Conservation (phyloP, 2,113 vertebrate genomes). For the Ginglymostoma cirratum region DNA sequence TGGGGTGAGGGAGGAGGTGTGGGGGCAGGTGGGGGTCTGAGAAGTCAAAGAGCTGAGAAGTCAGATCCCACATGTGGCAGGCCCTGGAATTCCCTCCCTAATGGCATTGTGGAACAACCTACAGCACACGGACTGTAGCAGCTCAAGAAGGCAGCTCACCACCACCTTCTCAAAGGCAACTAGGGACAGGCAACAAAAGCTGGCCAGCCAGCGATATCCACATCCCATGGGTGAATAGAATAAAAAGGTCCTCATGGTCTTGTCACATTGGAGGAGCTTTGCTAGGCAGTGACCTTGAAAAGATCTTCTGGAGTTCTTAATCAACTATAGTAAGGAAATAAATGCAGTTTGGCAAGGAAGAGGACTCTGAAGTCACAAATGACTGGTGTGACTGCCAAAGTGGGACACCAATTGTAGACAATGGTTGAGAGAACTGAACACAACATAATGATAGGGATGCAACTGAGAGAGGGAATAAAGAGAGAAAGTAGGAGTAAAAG, state of each 20-base stretch:
- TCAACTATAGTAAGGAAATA: neutral
- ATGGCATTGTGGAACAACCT: no score
- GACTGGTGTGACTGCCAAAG: neutral
- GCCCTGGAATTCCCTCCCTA: no score
- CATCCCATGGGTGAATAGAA: neutral
- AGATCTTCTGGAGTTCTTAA: neutral
- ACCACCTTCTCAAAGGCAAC: no score
- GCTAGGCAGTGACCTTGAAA: neutral
- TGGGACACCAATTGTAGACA: neutral
- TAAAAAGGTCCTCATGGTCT: neutral
- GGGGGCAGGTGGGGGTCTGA: no score
- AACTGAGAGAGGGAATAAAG: neutral
- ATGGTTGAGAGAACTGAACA: neutral
- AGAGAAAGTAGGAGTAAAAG: neutral
- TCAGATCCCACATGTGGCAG: no score
- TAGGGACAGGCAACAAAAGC: no score
- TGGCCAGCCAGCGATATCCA: no score
- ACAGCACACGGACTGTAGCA: no score
- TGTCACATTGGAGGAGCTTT: neutral
- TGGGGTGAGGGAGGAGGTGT: no score
- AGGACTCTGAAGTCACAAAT: neutral
- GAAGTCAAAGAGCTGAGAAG: neutral
- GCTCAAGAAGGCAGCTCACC: no score
- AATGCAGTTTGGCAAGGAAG: neutral
- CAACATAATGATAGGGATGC: neutral